Evolutionary conservation across 2,888 invertebrate genomes (phyloP).

Genomic region (Philereme transversata): DNA sequence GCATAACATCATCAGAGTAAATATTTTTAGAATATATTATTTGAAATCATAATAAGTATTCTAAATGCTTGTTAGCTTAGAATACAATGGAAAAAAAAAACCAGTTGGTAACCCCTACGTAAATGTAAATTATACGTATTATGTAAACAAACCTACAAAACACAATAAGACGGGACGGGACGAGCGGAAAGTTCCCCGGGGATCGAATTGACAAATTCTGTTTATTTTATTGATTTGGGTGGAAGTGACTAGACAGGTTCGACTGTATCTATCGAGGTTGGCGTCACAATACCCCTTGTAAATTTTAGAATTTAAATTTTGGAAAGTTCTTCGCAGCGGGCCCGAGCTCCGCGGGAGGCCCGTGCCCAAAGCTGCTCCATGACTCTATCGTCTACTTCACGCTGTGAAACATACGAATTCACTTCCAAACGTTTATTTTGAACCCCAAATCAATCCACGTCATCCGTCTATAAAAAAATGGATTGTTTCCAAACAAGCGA

Average conservation of each 20-base stretch:
- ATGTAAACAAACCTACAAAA: constrained; percentile 56
- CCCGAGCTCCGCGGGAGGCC: constrained; percentile 64
- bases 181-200: constrained; percentile 43
- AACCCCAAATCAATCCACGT: constrained; percentile 71
- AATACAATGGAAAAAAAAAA: constrained; percentile 35
- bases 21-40: constrained; percentile 1
- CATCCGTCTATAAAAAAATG: constrained; percentile 51
- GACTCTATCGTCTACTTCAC: constrained; percentile 71
- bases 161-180: constrained; percentile 43
- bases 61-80: constrained; percentile 19
- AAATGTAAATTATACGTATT: constrained; percentile 39
- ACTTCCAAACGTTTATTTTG: constrained; percentile 68
- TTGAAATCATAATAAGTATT: constrained; percentile 17
- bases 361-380: constrained; percentile 56
- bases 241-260: constrained; percentile 58
- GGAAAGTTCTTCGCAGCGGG: constrained; percentile 59
- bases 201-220: constrained; percentile 57
- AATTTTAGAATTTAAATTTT: constrained; percentile 73
- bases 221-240: constrained; percentile 60
- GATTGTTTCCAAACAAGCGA: constrained; percentile 56
- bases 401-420: constrained; percentile 80
- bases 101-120: constrained; percentile 37
- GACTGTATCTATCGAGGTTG: constrained; percentile 51
- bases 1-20: not conserved
- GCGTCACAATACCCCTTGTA: constrained; percentile 57